phyloP scores from a whole-genome alignment of 2,888 invertebrate genomes.

The Dynastes maya region DNA sequence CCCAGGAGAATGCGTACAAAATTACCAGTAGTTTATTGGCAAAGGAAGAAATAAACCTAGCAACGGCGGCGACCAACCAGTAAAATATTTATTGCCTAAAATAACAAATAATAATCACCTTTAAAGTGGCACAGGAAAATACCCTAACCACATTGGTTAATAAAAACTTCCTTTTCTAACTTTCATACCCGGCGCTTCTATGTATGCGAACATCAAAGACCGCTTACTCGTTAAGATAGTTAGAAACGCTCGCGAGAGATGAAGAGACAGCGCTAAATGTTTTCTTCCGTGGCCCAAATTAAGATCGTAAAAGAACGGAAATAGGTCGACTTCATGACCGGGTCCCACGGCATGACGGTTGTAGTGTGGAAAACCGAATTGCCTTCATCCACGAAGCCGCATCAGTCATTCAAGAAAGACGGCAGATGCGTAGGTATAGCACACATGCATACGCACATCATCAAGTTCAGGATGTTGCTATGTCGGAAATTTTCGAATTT shows the following conservation, averaged over 20 bases:
- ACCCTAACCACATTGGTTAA: background rate
- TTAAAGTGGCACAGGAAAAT: background rate
- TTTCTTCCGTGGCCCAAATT: conserved; percentile 41
- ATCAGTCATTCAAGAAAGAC: background rate
- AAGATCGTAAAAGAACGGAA: conserved; percentile 41
- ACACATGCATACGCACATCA: background rate
- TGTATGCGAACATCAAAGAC: conserved; percentile 27
- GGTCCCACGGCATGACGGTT: background rate
- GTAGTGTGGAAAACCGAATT: conserved; percentile 19
- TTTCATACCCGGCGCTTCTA: conserved; percentile 1
- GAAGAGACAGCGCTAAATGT: conserved; percentile 44
- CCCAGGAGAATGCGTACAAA: background rate
- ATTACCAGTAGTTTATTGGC: conserved; percentile 1
- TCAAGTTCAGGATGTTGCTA: conserved; percentile 7
- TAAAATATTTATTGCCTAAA: conserved; percentile 33
- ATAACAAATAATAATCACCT: conserved; percentile 26
- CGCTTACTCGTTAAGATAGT: conserved; percentile 35
- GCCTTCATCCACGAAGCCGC: background rate
- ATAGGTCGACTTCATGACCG: conserved; percentile 28
- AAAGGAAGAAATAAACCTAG: conserved; percentile 41
- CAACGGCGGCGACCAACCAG: background rate
- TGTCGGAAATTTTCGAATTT: conserved; percentile 12
- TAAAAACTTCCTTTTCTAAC: conserved; percentile 31
- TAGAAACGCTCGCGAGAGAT: background rate
- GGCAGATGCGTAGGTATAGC: background rate